Percentiles rank a stretch among this genome's conserved stretches.
Conservation (phyloP, 2,113 vertebrate genomes). For the Lucifuga dentata region DNA sequence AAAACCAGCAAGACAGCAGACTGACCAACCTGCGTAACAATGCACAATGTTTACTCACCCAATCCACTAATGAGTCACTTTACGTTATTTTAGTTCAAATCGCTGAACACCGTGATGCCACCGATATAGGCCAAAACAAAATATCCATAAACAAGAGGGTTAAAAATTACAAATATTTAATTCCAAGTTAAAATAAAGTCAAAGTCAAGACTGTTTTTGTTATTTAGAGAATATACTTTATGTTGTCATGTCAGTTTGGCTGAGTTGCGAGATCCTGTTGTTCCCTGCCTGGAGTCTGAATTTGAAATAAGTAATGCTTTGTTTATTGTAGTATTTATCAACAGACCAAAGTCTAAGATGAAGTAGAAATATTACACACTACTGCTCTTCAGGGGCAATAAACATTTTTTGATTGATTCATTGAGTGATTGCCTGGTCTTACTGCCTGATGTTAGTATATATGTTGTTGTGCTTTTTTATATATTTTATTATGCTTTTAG, state of each 20-base stretch:
- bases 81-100: neutral
- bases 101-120: neutral
- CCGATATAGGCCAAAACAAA: neutral
- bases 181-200: no score
- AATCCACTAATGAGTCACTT: neutral
- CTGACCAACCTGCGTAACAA: neutral
- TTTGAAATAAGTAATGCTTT: no score
- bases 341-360: neutral
- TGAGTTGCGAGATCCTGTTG: no score
- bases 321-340: no score
- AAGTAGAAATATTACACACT: conserved; percentile 14
- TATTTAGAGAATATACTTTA: no score
- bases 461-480: conserved; percentile 18
- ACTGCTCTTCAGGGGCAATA: neutral
- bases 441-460: conserved; percentile 18
- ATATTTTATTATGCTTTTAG: conserved; percentile 44
- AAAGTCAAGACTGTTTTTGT: no score
- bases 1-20: conserved; percentile 7
- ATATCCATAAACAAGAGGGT: no score
- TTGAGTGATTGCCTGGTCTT: conserved; percentile 1
- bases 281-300: no score
- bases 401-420: conserved; percentile 2
- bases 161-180: no score
- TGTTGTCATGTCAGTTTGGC: no score
- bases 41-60: neutral